Evolutionary conservation across 1,140 invertebrate genomes (phyloP), one percentile per base, ranked within the genome.

Genomic region (Caenorhabditis latens): DNA sequence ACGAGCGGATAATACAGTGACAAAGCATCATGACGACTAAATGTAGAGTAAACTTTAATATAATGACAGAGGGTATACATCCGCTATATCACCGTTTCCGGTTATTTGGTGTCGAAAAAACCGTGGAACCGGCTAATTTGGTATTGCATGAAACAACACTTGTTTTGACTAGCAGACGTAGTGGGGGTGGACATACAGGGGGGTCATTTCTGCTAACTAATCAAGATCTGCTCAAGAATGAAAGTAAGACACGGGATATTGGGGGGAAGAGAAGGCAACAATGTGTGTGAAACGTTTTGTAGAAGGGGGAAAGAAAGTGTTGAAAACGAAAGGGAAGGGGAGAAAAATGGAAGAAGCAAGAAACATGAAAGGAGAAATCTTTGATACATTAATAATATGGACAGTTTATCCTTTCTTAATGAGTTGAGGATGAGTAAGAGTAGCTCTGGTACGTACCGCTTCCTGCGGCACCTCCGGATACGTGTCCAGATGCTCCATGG

Each of bases 61-160:
- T 11, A 14, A 16, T 8, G 11, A 53, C 50, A 8, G 46, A 50
- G 43, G 21, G 42, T 42, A 24, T 19, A 71, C 65, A 43, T 79
- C 71, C 40, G 71, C 71, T 79, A 79, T 32, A 32, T 79, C 71
- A 79, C 71, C 71, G 71, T 79, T 53, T 79, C 71, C 8, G 71
- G 71, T 79, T 79, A 79, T 79, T 79, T 79, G 71, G 71, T 48
- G 71, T 79, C 43, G 71, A 79, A 79, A 79, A 79, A 79, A 79
- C 71, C 71, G 71, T 32, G 13, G 24, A 79, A 42, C 13, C 71
- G 43, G 71, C n/a, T 53, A 42, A 24, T 24, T 32, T 79, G 71
- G 71, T 79, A 50, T 79, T 79, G 71, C 71, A 79, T 79, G 71
- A 24, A 14, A 50, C 71, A 79, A 79, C 71, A 79, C 71, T 79